phyloP scores from a whole-genome alignment of 2,888 invertebrate genomes.

The Xylota segnis region DNA sequence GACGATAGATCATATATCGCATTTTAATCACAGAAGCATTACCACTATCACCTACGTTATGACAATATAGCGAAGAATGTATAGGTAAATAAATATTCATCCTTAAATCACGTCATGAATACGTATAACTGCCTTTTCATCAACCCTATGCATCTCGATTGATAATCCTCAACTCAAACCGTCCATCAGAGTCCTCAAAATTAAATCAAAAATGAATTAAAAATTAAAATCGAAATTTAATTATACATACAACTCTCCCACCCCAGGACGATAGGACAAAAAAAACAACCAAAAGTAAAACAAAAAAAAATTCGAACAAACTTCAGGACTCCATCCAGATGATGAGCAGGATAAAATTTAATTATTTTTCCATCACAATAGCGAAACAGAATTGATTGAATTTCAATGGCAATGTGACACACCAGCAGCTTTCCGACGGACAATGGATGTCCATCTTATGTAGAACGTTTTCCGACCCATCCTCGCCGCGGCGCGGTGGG shows the following conservation, averaged over 20 bases:
- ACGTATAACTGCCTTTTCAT: no score
- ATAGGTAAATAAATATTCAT: no score
- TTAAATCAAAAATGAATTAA: constrained; percentile 32
- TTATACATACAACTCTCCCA: constrained; percentile 23
- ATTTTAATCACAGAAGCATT: no score
- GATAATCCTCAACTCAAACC: not conserved
- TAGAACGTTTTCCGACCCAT: not conserved
- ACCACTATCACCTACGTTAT: no score
- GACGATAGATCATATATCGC: no score
- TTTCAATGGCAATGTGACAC: constrained; percentile 68
- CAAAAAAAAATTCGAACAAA: constrained; percentile 21
- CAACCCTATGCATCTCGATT: not conserved
- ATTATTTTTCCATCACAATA: constrained; percentile 77
- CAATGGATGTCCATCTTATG: constrained; percentile 61
- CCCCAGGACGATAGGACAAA: constrained; percentile 3
- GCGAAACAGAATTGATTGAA: constrained; percentile 72
- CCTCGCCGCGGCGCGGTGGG: not conserved
- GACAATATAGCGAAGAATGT: no score
- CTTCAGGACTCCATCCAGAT: constrained; percentile 52
- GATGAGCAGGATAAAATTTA: constrained; percentile 71
- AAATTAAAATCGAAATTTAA: constrained; percentile 51
- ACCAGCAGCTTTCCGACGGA: constrained; percentile 32
- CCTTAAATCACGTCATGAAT: no score
- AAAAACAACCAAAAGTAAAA: constrained; percentile 8
- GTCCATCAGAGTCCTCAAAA: constrained; percentile 1